Conservation (phyloP, 2,888 invertebrate species). For the Epinotia nisella region DNA sequence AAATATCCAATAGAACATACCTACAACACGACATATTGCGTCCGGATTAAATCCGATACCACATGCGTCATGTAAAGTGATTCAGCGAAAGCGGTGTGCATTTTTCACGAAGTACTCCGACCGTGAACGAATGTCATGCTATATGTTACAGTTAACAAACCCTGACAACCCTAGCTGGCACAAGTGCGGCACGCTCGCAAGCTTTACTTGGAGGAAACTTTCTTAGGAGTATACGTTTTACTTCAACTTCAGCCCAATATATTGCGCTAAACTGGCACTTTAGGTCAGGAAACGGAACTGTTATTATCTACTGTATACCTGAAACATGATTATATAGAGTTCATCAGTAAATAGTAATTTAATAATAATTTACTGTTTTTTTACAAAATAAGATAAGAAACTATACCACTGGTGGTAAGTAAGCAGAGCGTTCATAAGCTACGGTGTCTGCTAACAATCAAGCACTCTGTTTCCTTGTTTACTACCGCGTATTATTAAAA, state of each 20-base stretch:
- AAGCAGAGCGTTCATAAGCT: too few relatives aligned
- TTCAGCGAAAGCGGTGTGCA: slow-evolving; percentile 36
- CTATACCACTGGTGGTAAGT: too few relatives aligned
- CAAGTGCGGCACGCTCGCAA: slow-evolving; percentile 49
- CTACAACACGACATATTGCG: slow-evolving; percentile 11
- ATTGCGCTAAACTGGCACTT: slow-evolving; percentile 58
- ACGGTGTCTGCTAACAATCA: too few relatives aligned
- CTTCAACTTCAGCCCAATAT: slow-evolving; percentile 61
- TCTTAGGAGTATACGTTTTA: slow-evolving; percentile 60
- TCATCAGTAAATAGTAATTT: too few relatives aligned
- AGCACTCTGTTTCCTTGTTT: too few relatives aligned
- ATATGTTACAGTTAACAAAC: slow-evolving; percentile 42
- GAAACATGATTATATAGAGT: background rate
- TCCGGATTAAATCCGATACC: slow-evolving; percentile 28
- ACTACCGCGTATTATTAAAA: too few relatives aligned
- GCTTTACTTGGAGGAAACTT: slow-evolving; percentile 73
- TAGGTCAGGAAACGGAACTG: slow-evolving; percentile 43
- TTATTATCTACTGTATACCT: slow-evolving; percentile 42
- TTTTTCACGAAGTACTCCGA: slow-evolving; percentile 37
- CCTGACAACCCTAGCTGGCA: slow-evolving; percentile 41
- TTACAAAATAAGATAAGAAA: too few relatives aligned
- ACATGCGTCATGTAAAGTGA: slow-evolving; percentile 35
- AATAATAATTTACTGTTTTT: too few relatives aligned
- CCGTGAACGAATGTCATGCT: slow-evolving; percentile 37
- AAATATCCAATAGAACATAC: slow-evolving; percentile 18